These are phyloP conservation scores for Lycaena phlaeas DNA, from an alignment of 2,888 invertebrate genomes.

Conservation along the genomic window DNA sequence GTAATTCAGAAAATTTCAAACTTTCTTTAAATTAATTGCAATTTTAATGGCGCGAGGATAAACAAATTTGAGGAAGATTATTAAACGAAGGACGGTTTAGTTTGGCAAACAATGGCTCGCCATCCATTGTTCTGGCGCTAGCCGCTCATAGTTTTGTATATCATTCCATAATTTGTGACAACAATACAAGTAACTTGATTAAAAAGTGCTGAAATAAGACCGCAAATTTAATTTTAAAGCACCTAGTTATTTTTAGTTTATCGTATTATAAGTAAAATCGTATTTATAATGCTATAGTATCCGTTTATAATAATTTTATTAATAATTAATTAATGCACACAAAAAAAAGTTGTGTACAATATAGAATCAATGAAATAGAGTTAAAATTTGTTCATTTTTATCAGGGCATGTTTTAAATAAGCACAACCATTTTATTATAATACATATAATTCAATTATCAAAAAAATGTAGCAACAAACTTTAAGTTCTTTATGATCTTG, in stretches of 20 bases:
- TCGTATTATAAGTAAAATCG: no score
- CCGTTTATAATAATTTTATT: no score
- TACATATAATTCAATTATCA: not conserved
- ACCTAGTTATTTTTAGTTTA: no score
- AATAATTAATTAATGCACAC: no score
- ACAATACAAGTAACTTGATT: slow-evolving; percentile 15
- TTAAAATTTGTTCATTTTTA: no score
- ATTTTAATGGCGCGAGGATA: not conserved
- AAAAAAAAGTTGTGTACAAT: no score
- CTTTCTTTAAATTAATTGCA: no score
- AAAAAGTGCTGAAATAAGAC: slow-evolving; percentile 3
- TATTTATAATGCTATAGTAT: no score
- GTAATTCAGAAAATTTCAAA: no score
- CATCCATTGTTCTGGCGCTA: slow-evolving; percentile 13
- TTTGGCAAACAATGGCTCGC: slow-evolving; percentile 11
- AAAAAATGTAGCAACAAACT: not conserved
- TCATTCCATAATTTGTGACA: slow-evolving; percentile 13
- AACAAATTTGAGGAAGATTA: slow-evolving; percentile 9
- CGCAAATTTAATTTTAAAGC: slow-evolving; percentile 1
- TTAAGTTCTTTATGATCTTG: not conserved
- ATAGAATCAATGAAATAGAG: no score
- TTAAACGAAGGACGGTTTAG: slow-evolving; percentile 10
- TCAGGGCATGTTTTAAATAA: no score
- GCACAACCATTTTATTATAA: not conserved
- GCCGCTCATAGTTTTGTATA: slow-evolving; percentile 12